Base-by-base conservation (phyloP, 2,797 vertebrate genomes). In the Alauda arvensis region DNA sequence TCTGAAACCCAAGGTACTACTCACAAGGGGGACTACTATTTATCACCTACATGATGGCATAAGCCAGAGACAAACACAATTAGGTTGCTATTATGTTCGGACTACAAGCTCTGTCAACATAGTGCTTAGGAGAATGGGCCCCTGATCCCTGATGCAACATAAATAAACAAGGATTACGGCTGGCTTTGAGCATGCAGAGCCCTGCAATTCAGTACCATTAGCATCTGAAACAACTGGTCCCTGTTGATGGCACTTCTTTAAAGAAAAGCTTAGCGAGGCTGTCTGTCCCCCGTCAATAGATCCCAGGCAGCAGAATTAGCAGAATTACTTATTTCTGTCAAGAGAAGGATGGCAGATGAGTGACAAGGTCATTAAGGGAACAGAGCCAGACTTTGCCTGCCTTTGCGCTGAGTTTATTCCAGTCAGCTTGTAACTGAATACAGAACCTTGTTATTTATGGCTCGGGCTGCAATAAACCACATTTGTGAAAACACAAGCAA, bases 101-200 rank as follows among this genome's bases (percentile, higher is more conserved):
- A 65, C 55, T 48, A 37, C 57, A 37, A 70, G 37, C 56, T 88
- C 72, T 84, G 82, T 88, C 76, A 88, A 80, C 72, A 68, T 20
- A 39, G 25, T 42, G 25, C 65, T 89, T 49, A 55, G 46, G 43
- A 92, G 61, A 94, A 91, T 34, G 57, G 72, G 61, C 63, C 79
- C 88, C 82, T 83, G 77, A 95, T 90, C 88, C 55, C 71, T 69
- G 75, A 75, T 87, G 93, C 80, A 89, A 91, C 69, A 68, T 84
- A 95, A 91, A 89, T 55, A 91, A 95, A 91, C 88, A 59, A 80
- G 90, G 92, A 92, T 95, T 94, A 94, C 29, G 19, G 70, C 85
- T 74, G 83, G 72, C 81, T 92, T 88, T 93, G 77, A 86, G 79
- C 71, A 40, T 34, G 65, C 71, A 83, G 85, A 81, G 62, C 77